Evolutionary conservation across 2,113 vertebrate genomes (phyloP), one percentile per base, ranked within the genome.

Genomic region (Paracanthobrama guichenoti): DNA sequence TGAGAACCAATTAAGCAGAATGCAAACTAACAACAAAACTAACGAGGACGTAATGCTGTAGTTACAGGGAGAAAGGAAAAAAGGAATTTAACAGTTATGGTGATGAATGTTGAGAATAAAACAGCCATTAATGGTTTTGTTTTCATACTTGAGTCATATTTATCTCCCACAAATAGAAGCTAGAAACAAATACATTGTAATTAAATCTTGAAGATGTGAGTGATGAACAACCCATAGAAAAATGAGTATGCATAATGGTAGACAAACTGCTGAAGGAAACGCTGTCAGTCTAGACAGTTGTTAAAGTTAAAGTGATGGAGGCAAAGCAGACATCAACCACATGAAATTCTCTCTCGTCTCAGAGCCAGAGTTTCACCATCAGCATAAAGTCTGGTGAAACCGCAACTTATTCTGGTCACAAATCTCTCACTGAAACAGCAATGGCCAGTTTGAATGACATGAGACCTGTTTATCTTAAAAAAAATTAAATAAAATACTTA

Each of bases 21-120:
- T 39, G 18, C 20, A 35, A 28, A 11, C 16, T 22, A 76, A 55
- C 69, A 24, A 42, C 69, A 46, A 72, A 72, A 72, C 48, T 48
- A 73, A 73, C 16, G n/a, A 73, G 42, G n/a, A 48, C 8, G 6
- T 24, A 24, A 72, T 24, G 22, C 26, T 26, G 39, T 24, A 26
- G 42, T 72, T 72, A 26, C 42, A 73, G 1, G 2, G n/a, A 13
- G 13, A 73, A 73, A 46, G 22, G n/a, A 6, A 46, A 44, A 31
- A 72, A 44, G 12, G n/a, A 73, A 73, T 26, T 16, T 3, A 73
- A 73, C 71, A 26, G 69, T 14, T 73, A 73, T 16, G 42, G 13
- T 73, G 71, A 73, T 73, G n/a, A 73, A 73, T 73, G 71, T 46
- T 73, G 71, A 48, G 71, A 73, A 73, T 73, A 46, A 73, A 73